Conservation (phyloP, 2,888 invertebrate species). For the Diarsia rubi region DNA sequence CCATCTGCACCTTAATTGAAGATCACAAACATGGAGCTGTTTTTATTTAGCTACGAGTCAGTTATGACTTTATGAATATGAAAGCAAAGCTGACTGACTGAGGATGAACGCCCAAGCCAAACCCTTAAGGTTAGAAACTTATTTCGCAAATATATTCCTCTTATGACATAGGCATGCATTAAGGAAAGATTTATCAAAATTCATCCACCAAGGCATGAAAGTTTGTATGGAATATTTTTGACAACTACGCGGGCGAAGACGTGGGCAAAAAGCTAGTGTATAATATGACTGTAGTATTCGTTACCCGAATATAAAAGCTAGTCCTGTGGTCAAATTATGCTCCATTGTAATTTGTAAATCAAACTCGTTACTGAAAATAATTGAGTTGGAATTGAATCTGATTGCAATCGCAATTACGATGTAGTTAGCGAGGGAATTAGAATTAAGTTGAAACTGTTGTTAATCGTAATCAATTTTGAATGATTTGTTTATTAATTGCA, state of each 20-base stretch:
- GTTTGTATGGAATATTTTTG: too few relatives aligned
- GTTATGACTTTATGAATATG: too few relatives aligned
- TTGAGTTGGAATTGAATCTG: conserved; percentile 13
- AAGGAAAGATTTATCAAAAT: too few relatives aligned
- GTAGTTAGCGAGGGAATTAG: neutral
- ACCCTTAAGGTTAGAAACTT: too few relatives aligned
- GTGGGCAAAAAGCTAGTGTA: too few relatives aligned
- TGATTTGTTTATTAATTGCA: neutral
- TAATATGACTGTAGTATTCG: neutral
- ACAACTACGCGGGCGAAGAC: too few relatives aligned
- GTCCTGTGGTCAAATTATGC: conserved; percentile 5
- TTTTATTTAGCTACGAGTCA: neutral
- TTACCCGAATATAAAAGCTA: neutral
- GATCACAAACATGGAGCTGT: neutral
- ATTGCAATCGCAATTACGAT: conserved; percentile 16
- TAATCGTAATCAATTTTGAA: neutral
- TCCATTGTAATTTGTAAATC: conserved; percentile 24
- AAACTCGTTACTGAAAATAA: conserved; percentile 30
- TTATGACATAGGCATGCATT: too few relatives aligned
- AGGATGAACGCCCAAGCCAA: too few relatives aligned
- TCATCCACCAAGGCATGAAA: too few relatives aligned
- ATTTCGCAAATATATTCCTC: too few relatives aligned
- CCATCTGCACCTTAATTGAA: neutral
- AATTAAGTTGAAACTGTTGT: conserved; percentile 2
- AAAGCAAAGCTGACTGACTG: too few relatives aligned